These are phyloP conservation scores for Mesembrinibis cayennensis DNA, from an alignment of 2,113 vertebrate genomes.

Conservation along the genomic window DNA sequence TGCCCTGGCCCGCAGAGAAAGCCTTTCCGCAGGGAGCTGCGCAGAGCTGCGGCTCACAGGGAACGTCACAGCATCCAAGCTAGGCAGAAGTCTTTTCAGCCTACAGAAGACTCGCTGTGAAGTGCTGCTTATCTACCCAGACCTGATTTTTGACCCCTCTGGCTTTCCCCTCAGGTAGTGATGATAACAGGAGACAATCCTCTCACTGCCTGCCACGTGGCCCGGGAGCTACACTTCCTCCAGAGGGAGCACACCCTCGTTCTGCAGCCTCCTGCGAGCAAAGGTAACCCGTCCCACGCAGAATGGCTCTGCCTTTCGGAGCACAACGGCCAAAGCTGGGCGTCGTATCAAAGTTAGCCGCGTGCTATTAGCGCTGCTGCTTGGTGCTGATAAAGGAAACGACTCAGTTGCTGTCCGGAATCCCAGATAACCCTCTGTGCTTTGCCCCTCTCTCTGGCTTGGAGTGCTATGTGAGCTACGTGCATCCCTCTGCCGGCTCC, in stretches of 20 bases:
- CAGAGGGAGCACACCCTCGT: slow-evolving; percentile 85
- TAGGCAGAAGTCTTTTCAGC: too few species aligned
- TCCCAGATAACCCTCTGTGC: background rate
- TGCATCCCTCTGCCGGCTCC: background rate
- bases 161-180: slow-evolving; percentile 79
- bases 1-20: background rate
- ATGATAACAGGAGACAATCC: slow-evolving; percentile 99
- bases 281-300: background rate
- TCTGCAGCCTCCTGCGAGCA: slow-evolving; percentile 69
- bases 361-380: rapidly evolving
- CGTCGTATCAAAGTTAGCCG: rapidly evolving
- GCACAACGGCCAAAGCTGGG: background rate
- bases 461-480: background rate
- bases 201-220: slow-evolving; percentile 94
- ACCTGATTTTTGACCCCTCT: background rate
- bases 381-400: background rate
- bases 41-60: rapidly evolving
- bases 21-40: background rate
- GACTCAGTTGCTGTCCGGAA: background rate
- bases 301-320: rapidly evolving
- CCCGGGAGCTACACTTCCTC: slow-evolving; percentile 92
- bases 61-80: background rate
- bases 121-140: background rate
- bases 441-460: background rate
- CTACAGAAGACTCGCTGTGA: background rate